A percentile compares a stretch with the other conserved stretches of the same genome.
Conservation (phyloP, 1,140 invertebrate species). For the Forficula auricularia region DNA sequence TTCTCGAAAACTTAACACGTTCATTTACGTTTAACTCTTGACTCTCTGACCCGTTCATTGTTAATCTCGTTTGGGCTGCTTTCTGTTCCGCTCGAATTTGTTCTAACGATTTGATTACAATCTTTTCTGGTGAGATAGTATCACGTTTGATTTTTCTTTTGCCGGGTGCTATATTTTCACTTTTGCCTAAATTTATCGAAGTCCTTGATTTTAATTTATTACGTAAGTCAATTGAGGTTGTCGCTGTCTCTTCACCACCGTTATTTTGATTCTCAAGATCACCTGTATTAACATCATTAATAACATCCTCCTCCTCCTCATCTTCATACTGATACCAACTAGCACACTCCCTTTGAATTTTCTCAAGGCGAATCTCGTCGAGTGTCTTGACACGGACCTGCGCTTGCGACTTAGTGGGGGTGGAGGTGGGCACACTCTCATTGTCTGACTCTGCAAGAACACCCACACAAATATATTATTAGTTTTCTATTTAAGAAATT, state of each 20-base stretch:
- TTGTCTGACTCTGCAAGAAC: conserved; percentile 55
- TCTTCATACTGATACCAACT: conserved; percentile 40
- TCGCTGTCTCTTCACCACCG: background rate
- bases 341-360: conserved; percentile 45
- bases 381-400: conserved; percentile 37
- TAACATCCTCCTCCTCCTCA: conserved; percentile 7
- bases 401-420: conserved; percentile 31
- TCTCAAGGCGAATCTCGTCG: conserved; percentile 45
- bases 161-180: background rate
- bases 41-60: conserved; percentile 6
- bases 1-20: no score
- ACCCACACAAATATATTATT: conserved; percentile 17
- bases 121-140: background rate
- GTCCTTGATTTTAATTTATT: background rate
- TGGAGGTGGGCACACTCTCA: conserved; percentile 39
- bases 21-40: no score
- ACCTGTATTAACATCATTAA: conserved; percentile 8
- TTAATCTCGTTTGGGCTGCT: background rate
- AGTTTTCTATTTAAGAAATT: background rate
- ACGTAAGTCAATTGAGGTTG: background rate
- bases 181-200: background rate
- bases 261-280: background rate
- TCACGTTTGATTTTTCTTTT: background rate
- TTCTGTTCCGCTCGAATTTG: conserved; percentile 6
- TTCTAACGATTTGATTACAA: conserved; percentile 5